Evolutionary conservation across 2,113 vertebrate genomes (phyloP).

Genomic region (Crotalus tigris): DNA sequence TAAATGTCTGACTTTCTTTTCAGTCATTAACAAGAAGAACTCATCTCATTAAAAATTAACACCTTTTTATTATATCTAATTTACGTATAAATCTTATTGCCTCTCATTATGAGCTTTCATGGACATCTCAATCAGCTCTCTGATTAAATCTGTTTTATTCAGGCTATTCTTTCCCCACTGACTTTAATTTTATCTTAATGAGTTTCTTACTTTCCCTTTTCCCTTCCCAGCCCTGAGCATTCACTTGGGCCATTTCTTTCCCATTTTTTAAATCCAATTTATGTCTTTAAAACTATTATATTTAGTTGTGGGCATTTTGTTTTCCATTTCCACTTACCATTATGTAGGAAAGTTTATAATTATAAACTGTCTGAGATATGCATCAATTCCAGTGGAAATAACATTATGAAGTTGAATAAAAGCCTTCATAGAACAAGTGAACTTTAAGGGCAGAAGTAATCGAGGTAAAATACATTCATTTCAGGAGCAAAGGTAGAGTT

Average conservation of each 20-base stretch:
- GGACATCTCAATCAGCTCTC: constrained; percentile 52
- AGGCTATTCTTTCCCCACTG: constrained; percentile 42
- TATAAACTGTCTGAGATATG: background rate
- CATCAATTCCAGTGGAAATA: background rate
- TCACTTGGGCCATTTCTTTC: constrained; percentile 32
- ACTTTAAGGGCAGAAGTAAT: background rate
- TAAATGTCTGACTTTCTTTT: constrained; percentile 50
- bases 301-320: background rate
- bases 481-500: background rate
- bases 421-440: background rate
- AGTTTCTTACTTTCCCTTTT: constrained; percentile 25
- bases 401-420: background rate
- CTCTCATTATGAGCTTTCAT: constrained; percentile 50
- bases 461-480: background rate
- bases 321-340: background rate
- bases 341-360: background rate
- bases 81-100: constrained; percentile 61
- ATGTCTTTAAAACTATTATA: constrained; percentile 18
- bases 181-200: constrained; percentile 62
- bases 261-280: constrained; percentile 21
- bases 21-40: constrained; percentile 44
- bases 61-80: constrained; percentile 58
- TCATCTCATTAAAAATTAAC: constrained; percentile 63
- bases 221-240: constrained; percentile 8
- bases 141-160: constrained; percentile 58